phyloP scores from a whole-genome alignment of 2,888 invertebrate species.

The Cryptophagus acutangulus region DNA sequence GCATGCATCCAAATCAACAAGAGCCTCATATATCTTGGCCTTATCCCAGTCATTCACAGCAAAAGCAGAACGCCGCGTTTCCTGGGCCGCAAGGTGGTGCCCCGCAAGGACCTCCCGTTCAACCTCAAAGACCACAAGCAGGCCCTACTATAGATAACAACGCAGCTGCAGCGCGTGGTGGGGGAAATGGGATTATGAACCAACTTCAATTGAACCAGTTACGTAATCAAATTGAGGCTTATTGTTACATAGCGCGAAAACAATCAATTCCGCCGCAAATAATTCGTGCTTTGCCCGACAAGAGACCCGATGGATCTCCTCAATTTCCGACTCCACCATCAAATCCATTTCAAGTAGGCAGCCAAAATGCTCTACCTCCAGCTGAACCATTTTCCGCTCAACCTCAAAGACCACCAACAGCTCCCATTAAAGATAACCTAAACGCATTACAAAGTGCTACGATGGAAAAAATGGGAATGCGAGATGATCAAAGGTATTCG shows the following conservation, averaged over 20 bases:
- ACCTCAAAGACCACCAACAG: constrained; percentile 34
- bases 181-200: constrained; percentile 59
- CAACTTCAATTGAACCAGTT: constrained; percentile 81
- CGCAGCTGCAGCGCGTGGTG: constrained; percentile 47
- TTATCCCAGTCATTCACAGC: constrained; percentile 1
- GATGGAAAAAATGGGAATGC: constrained; percentile 92
- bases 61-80: constrained; percentile 12
- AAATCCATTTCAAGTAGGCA: constrained; percentile 44
- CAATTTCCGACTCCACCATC: constrained; percentile 49
- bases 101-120: constrained; percentile 12
- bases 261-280: constrained; percentile 82
- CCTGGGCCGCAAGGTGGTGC: constrained; percentile 14
- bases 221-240: constrained; percentile 90
- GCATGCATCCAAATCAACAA: too few relatives aligned
- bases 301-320: constrained; percentile 49
- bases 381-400: too few relatives aligned
- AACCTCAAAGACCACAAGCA: constrained; percentile 32
- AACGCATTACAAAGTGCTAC: constrained; percentile 83
- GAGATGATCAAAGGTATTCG: constrained; percentile 87
- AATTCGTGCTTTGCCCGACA: constrained; percentile 62
- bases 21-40: constrained; percentile 24
- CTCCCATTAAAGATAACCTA: constrained; percentile 62
- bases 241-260: constrained; percentile 83
- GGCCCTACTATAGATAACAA: constrained; percentile 62
- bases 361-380: too few relatives aligned